Conservation (phyloP, 2,888 invertebrate genomes). For the Lingula anatina region DNA sequence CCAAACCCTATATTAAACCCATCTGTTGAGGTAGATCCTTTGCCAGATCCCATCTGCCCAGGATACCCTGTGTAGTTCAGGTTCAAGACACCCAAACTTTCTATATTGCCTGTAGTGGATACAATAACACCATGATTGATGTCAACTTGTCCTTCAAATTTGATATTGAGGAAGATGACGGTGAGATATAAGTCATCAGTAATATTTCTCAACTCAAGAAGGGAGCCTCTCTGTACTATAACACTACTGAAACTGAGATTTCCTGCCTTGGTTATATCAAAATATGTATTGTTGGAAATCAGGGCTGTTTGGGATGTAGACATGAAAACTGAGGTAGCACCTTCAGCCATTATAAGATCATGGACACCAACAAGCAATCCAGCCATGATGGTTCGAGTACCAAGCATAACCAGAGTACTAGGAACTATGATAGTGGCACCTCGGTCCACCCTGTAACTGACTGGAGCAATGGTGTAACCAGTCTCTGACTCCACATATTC, state of each 20-base stretch:
- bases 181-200: conserved; percentile 15
- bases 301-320: conserved; percentile 30
- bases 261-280: conserved; percentile 21
- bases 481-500: conserved; percentile 25
- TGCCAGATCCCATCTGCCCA: conserved; percentile 16
- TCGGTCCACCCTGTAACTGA: conserved; percentile 25
- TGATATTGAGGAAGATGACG: conserved; percentile 18
- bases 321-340: conserved; percentile 19
- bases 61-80: conserved; percentile 20
- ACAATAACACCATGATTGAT: conserved; percentile 25
- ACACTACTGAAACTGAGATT: conserved; percentile 24
- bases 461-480: conserved; percentile 33
- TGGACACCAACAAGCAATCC: conserved; percentile 29
- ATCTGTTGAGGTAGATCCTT: conserved; percentile 16
- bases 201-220: conserved; percentile 18
- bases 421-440: conserved; percentile 22
- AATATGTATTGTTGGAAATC: conserved; percentile 19
- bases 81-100: conserved; percentile 22
- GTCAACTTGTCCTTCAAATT: conserved; percentile 22
- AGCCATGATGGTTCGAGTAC: conserved; percentile 22
- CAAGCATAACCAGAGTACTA: conserved; percentile 24
- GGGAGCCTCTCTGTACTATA: conserved; percentile 26
- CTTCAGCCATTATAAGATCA: conserved; percentile 30
- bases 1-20: conserved; percentile 31
- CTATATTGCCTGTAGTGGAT: conserved; percentile 23